Percentiles rank a stretch among this genome's conserved stretches.
phyloP scores from a whole-genome alignment of 1,140 invertebrate genomes.

The Anoplolepis gracilipes region DNA sequence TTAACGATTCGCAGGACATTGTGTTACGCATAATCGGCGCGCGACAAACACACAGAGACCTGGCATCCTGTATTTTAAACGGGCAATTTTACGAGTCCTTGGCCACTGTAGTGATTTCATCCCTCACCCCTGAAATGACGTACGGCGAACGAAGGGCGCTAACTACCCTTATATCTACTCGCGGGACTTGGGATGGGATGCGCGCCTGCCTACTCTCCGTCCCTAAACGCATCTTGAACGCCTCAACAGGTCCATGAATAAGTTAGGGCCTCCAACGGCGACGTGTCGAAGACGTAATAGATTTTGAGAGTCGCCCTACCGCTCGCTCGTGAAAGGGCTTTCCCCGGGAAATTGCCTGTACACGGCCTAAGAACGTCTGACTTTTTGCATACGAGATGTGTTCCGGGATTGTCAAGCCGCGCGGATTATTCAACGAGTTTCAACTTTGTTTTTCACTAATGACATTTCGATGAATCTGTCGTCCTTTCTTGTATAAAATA shows the following conservation, averaged over 20 bases:
- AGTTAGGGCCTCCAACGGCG: slow-evolving; percentile 78
- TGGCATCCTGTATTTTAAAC: slow-evolving; percentile 80
- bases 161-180: slow-evolving; percentile 83
- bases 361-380: slow-evolving; percentile 32
- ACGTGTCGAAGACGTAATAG: slow-evolving; percentile 79
- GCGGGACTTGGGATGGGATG: slow-evolving; percentile 51
- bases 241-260: slow-evolving; percentile 86
- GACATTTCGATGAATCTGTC: neutral
- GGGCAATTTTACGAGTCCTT: slow-evolving; percentile 85
- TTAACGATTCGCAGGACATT: slow-evolving; percentile 37
- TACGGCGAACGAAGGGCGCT: slow-evolving; percentile 76
- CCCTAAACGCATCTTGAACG: slow-evolving; percentile 85
- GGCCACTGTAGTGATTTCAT: slow-evolving; percentile 82
- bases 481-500: neutral
- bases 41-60: slow-evolving; percentile 43
- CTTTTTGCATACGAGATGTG: slow-evolving; percentile 46
- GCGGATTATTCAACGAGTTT: neutral
- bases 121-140: slow-evolving; percentile 58
- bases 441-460: neutral
- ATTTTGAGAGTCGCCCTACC: slow-evolving; percentile 72
- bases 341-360: slow-evolving; percentile 64
- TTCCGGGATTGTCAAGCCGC: neutral
- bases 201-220: slow-evolving; percentile 66
- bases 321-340: slow-evolving; percentile 58
- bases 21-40: slow-evolving; percentile 28